Percentiles rank a stretch among this genome's conserved stretches.
Conservation (phyloP, 2,888 invertebrate genomes). For the Coecobrya sp. region DNA sequence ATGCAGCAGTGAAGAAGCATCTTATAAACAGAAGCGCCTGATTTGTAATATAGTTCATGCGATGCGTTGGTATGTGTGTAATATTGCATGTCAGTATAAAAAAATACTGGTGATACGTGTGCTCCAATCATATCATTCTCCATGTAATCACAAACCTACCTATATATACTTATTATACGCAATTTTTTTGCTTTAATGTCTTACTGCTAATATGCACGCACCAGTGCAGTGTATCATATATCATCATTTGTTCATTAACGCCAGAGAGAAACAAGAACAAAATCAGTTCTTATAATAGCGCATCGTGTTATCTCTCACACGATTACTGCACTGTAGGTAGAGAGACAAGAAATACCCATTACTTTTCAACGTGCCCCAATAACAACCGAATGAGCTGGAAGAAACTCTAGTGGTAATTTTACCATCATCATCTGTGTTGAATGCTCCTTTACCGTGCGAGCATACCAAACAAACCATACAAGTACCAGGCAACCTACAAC, state of each 20-base stretch:
- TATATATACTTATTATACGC: background rate
- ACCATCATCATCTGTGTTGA: background rate
- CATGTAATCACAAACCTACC: background rate
- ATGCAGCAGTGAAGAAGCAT: background rate
- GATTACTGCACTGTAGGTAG: background rate
- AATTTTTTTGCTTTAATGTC: background rate
- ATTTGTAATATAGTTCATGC: background rate
- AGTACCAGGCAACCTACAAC: background rate
- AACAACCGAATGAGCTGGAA: background rate
- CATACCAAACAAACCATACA: background rate
- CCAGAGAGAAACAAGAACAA: background rate
- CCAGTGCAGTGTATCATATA: conserved; percentile 10
- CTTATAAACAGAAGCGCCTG: background rate
- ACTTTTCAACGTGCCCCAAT: background rate
- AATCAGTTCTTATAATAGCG: background rate
- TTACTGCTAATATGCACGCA: background rate
- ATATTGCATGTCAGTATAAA: background rate
- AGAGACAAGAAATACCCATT: too few species aligned
- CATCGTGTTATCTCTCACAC: conserved; percentile 2
- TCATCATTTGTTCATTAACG: background rate
- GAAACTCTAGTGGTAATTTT: background rate
- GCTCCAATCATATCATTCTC: background rate
- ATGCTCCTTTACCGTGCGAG: background rate
- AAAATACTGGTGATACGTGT: background rate
- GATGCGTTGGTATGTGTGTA: too few species aligned